A percentile compares a stretch with the other conserved stretches of the same genome.
Conservation (phyloP, 2,113 vertebrate species). For the Hylia prasina region DNA sequence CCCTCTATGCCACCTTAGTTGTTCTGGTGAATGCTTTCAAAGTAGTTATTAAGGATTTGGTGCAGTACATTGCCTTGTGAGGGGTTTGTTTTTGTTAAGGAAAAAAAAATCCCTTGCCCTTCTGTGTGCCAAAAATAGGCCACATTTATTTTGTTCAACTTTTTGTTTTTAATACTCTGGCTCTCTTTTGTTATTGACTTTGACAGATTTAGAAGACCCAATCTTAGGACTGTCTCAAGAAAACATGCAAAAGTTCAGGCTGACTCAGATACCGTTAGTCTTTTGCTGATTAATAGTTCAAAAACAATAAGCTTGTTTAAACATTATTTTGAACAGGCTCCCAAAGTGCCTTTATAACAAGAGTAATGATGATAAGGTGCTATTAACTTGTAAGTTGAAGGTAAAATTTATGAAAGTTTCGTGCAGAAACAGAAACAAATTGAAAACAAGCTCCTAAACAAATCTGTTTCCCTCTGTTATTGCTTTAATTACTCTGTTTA, state of each 20-base stretch:
- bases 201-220: slow-evolving; percentile 33
- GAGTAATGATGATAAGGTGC: background rate
- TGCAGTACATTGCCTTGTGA: background rate
- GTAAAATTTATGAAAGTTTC: background rate
- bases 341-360: background rate
- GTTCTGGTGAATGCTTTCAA: background rate
- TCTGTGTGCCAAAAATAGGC: background rate
- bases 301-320: slow-evolving; percentile 23
- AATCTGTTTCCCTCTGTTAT: background rate
- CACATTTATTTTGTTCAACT: background rate
- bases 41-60: background rate
- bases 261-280: background rate
- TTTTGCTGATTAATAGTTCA: slow-evolving; percentile 32
- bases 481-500: background rate
- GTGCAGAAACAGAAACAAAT: background rate
- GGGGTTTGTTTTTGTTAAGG: background rate
- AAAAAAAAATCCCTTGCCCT: background rate
- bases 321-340: background rate
- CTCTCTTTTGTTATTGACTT: background rate
- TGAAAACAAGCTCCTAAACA: background rate
- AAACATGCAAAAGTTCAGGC: slow-evolving; percentile 46
- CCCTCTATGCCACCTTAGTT: background rate
- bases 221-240: slow-evolving; percentile 28
- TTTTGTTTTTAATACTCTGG: background rate
- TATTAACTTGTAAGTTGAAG: background rate